Conservation (phyloP, 2,888 invertebrate genomes). For the Conomelus anceps region DNA sequence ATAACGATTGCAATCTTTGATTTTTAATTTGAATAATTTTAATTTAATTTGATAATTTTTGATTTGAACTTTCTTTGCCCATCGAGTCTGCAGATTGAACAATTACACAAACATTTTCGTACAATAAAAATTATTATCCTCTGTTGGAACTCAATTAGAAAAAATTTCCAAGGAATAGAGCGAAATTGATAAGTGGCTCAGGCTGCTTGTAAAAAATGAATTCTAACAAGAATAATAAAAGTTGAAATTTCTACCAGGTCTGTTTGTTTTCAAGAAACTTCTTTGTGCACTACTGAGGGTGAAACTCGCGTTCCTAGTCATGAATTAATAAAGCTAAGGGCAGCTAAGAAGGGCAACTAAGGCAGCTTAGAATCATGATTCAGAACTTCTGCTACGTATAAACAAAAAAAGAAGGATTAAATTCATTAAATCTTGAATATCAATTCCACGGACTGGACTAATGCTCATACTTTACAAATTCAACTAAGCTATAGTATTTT, state of each 20-base stretch:
- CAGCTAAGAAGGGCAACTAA: too few species aligned
- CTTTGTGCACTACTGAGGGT: not conserved
- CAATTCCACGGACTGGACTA: not conserved
- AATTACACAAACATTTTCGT: too few species aligned
- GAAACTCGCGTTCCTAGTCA: not conserved
- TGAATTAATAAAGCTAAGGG: not conserved
- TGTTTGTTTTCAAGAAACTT: not conserved
- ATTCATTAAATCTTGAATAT: not conserved
- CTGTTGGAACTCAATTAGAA: not conserved
- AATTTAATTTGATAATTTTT: too few species aligned
- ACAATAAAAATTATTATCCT: too few species aligned
- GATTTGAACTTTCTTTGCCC: too few species aligned
- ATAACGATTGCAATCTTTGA: too few species aligned
- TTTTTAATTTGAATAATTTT: too few species aligned
- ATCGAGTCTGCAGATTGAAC: too few species aligned
- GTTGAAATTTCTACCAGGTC: not conserved
- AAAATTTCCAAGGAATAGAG: not conserved
- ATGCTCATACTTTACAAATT: not conserved
- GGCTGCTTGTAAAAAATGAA: not conserved
- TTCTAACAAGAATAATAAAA: not conserved
- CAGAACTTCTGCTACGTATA: not conserved
- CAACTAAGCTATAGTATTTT: not conserved
- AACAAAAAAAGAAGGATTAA: not conserved
- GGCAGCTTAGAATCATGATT: not conserved
- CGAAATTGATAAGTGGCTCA: not conserved